Conservation (phyloP, 1,140 invertebrate genomes). For the Drosophila parvula region DNA sequence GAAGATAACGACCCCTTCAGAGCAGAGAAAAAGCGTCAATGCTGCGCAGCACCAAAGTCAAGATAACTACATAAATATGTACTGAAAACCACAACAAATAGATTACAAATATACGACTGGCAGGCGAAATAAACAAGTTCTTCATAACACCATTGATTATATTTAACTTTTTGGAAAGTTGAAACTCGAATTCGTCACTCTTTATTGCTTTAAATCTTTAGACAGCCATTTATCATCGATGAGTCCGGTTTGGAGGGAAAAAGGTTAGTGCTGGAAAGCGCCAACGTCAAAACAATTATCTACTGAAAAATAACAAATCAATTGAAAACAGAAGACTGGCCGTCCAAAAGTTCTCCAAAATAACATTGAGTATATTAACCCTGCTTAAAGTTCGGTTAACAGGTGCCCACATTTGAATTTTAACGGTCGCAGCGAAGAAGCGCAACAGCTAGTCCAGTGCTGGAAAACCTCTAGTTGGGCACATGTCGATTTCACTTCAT, state of each 20-base stretch:
- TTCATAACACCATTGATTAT: too few species aligned
- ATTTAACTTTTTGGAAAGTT: too few species aligned
- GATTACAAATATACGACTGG: too few species aligned
- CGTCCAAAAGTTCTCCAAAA: too few species aligned
- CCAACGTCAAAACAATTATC: background rate
- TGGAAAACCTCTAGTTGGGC: constrained; percentile 1
- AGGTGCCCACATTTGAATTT: constrained; percentile 1
- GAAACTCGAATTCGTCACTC: too few species aligned
- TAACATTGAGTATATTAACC: background rate
- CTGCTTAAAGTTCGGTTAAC: background rate
- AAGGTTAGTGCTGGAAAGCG: constrained; percentile 11
- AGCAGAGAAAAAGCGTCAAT: too few species aligned
- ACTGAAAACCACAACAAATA: too few species aligned
- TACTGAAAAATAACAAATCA: background rate
- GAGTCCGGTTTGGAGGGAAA: constrained; percentile 4
- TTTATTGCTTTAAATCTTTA: too few species aligned
- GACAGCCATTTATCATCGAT: background rate
- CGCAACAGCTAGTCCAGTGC: constrained; percentile 16
- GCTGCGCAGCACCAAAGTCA: too few species aligned
- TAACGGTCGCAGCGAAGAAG: constrained; percentile 7
- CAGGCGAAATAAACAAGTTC: too few species aligned
- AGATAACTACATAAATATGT: too few species aligned
- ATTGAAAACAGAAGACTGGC: background rate
- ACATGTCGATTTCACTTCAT: constrained; percentile 26
- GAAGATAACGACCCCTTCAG: too few species aligned